These are phyloP conservation scores for Numida meleagris DNA, from an alignment of 2,113 vertebrate species.

Conservation along the genomic window DNA sequence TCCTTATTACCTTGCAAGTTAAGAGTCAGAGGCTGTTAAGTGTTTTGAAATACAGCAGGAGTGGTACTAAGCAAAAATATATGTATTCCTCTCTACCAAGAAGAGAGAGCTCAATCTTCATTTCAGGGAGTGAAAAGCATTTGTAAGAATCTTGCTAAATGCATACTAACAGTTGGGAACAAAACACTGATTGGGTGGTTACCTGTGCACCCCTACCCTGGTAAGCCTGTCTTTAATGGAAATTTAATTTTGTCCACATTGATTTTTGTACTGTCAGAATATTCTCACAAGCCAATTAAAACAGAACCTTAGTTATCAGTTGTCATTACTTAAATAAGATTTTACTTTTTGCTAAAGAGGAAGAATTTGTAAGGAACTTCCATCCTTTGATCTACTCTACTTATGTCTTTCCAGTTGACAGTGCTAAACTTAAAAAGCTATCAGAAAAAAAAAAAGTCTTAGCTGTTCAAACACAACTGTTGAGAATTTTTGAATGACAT, in stretches of 20 bases:
- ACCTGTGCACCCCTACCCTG: not conserved
- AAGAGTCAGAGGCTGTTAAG: not conserved
- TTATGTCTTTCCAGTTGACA: not conserved
- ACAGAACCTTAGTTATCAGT: not conserved
- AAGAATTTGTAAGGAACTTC: not conserved
- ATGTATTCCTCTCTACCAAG: not conserved
- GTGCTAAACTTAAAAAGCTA: not conserved
- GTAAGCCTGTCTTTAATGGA: not conserved
- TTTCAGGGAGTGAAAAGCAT: not conserved
- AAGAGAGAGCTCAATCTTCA: not conserved
- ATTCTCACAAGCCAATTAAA: not conserved
- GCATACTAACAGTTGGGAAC: not conserved
- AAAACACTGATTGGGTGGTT: not conserved
- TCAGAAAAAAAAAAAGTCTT: not conserved
- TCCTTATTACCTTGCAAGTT: not conserved
- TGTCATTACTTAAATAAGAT: not conserved
- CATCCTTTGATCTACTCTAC: not conserved
- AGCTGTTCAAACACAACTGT: not conserved
- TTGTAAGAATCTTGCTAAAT: not conserved
- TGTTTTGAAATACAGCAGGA: not conserved
- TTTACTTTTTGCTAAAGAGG: not conserved
- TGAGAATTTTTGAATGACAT: not conserved
- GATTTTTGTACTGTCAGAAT: not conserved
- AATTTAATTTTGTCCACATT: not conserved
- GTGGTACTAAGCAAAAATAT: not conserved